Evolutionary conservation across 2,797 vertebrate species (phyloP).

Genomic region (Tenualosa thibaudeaui): DNA sequence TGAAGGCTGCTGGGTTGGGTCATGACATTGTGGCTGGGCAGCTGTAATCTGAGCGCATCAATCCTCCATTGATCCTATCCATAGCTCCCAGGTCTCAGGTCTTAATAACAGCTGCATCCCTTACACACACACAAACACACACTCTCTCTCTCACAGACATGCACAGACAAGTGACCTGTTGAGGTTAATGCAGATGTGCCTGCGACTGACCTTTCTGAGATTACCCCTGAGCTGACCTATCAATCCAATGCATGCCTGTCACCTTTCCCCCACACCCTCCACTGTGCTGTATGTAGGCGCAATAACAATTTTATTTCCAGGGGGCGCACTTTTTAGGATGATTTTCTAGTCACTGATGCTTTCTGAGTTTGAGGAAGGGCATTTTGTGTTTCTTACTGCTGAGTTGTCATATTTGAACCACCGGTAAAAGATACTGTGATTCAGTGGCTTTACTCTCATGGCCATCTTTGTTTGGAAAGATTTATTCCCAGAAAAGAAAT

Average conservation of each 20-base stretch:
- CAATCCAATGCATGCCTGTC: neutral
- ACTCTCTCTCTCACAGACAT: neutral
- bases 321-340: neutral
- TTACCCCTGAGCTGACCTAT: neutral
- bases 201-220: constrained; percentile 4
- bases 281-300: neutral
- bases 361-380: neutral
- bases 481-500: neutral
- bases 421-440: neutral
- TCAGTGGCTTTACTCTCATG: neutral
- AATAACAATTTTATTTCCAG: neutral
- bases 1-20: neutral
- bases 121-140: neutral
- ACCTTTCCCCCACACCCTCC: neutral
- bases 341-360: neutral
- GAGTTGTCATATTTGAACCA: neutral
- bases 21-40: neutral
- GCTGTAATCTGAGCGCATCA: constrained; percentile 5
- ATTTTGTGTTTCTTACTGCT: neutral
- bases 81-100: neutral
- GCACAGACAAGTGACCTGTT: neutral
- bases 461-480: neutral
- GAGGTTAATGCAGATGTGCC: constrained; percentile 3
- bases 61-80: constrained; percentile 15
- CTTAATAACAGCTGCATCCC: neutral